Percentiles rank a stretch among this genome's conserved stretches.
phyloP scores from a whole-genome alignment of 2,888 invertebrate species.

The Anaspis maculata region DNA sequence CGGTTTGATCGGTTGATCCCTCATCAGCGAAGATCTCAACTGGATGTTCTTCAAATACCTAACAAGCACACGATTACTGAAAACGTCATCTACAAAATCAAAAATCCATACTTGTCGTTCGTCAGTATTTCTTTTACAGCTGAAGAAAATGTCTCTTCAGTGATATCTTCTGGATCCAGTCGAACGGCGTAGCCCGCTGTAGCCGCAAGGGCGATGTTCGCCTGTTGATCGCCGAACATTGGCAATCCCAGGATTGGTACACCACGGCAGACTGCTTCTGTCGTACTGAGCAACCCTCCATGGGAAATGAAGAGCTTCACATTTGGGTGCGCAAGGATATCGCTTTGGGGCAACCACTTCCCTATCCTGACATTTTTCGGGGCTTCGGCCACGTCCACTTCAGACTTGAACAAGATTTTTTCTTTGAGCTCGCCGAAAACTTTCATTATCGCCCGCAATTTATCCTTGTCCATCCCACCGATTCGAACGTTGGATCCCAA shows the following conservation, averaged over 20 bases:
- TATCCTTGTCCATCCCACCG: not conserved
- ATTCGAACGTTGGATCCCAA: not conserved
- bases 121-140: constrained; percentile 15
- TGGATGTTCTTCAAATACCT: constrained; percentile 20
- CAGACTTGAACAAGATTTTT: constrained; percentile 61
- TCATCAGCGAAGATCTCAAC: constrained; percentile 18
- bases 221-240: constrained; percentile 45
- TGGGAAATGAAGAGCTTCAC: constrained; percentile 50
- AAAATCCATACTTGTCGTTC: constrained; percentile 3
- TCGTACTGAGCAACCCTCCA: constrained; percentile 50
- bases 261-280: constrained; percentile 46
- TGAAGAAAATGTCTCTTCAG: constrained; percentile 15
- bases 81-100: not conserved
- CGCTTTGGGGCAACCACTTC: constrained; percentile 58
- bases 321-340: constrained; percentile 45
- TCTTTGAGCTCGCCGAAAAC: constrained; percentile 51
- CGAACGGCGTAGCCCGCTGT: constrained; percentile 19
- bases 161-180: constrained; percentile 15
- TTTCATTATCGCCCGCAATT: constrained; percentile 25
- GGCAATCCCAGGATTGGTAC: constrained; percentile 48
- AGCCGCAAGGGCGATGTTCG: constrained; percentile 42
- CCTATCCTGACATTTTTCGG: constrained; percentile 49
- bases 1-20: constrained; percentile 21
- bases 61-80: not conserved
- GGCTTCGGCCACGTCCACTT: constrained; percentile 42